Conservation (phyloP, 2,113 vertebrate species). For the Glaucomys volans region DNA sequence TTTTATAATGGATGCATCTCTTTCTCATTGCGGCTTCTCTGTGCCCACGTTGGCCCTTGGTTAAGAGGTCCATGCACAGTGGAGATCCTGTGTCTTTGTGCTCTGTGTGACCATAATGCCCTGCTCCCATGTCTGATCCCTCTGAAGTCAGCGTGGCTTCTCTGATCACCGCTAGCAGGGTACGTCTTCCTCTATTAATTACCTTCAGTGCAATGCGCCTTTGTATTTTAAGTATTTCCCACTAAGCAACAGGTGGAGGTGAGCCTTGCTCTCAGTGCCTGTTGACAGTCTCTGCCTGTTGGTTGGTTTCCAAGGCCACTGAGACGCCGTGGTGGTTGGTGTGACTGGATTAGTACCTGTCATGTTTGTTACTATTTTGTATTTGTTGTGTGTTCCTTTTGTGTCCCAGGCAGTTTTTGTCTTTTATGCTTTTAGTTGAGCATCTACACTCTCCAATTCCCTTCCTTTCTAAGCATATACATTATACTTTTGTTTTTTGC, state of each 20-base stretch:
- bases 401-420: not conserved
- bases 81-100: not conserved
- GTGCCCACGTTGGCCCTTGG: not conserved
- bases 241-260: accelerated
- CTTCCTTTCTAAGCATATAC: not conserved
- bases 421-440: not conserved
- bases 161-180: not conserved
- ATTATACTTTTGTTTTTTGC: not conserved
- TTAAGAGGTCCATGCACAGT: not conserved
- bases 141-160: not conserved
- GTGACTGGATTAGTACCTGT: not conserved
- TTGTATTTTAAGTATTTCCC: not conserved
- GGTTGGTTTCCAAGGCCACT: too few species aligned
- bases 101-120: not conserved
- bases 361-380: not conserved
- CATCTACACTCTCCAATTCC: not conserved
- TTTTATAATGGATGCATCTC: not conserved
- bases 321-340: not conserved
- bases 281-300: not conserved
- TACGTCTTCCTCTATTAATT: too few species aligned
- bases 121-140: not conserved
- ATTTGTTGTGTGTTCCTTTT: not conserved
- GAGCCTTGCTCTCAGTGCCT: not conserved
- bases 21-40: not conserved
- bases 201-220: too few species aligned